These are phyloP conservation scores for Myxocyprinus asiaticus DNA, from an alignment of 2,113 vertebrate species.

Conservation along the genomic window DNA sequence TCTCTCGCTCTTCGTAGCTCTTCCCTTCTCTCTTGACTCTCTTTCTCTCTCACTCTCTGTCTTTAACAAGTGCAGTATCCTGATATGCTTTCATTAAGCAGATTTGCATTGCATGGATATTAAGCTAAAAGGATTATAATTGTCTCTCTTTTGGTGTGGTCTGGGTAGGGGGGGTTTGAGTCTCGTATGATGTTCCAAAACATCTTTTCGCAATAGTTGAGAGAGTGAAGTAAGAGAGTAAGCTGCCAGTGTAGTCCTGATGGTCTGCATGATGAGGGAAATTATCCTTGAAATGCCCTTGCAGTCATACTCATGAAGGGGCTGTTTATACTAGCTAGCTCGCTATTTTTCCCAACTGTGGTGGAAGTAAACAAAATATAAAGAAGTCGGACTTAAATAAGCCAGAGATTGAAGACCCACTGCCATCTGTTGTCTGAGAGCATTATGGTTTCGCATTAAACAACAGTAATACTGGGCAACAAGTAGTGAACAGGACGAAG, in stretches of 20 bases:
- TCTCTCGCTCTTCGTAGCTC: too few species aligned
- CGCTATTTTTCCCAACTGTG: neutral
- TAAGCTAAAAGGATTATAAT: slow-evolving; percentile 37
- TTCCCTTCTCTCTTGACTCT: neutral
- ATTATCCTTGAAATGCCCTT: slow-evolving; percentile 26
- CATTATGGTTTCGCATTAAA: too few species aligned
- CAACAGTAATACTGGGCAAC: too few species aligned
- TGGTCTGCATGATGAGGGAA: neutral
- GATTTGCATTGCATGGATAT: slow-evolving; percentile 38
- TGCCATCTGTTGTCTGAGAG: too few species aligned
- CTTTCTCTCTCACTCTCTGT: neutral
- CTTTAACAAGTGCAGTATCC: slow-evolving; percentile 21
- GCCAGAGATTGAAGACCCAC: too few species aligned
- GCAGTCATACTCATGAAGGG: neutral
- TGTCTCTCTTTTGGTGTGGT: slow-evolving; percentile 35
- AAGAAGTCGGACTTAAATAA: too few species aligned
- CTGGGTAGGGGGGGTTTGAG: neutral
- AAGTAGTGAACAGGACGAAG: too few species aligned
- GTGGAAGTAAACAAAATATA: too few species aligned
- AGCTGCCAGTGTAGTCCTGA: slow-evolving; percentile 3
- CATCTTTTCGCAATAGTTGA: neutral
- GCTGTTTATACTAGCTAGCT: neutral
- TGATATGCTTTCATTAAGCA: slow-evolving; percentile 26
- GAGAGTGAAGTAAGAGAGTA: neutral
- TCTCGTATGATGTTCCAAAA: slow-evolving; percentile 10